Evolutionary conservation across 2,797 vertebrate genomes (phyloP), one percentile per base, ranked within the genome.

Genomic region (Acrossocheilus wenchowensis): DNA sequence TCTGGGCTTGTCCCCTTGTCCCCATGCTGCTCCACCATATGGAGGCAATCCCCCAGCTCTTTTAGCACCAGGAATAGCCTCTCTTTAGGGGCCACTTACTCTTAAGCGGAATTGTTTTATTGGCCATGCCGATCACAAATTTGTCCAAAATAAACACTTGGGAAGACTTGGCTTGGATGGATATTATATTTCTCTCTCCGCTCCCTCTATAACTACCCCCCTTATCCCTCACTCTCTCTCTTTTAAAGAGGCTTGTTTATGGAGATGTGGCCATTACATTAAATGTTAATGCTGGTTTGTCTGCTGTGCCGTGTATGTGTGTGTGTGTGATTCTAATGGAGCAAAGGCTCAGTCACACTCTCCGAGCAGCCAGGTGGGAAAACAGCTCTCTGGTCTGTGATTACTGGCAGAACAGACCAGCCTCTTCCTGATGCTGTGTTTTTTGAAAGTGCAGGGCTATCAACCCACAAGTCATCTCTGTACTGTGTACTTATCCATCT

Each of bases 111-210:
- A 95, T 97, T 97, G 97, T 97, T 98, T 98, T 97, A 97, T 97
- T 97, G 97, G 98, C 97, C 95, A 96, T 95, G 95, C 95, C 98
- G 97, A 97, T 97, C 98, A 97, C 83, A 98, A 97, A 96, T 96
- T 95, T 95, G 97, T 98, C 98, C 98, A 99, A 99, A 97, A 98
- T 98, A 99, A 99, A 99, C 98, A 99, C 97, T 96, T 96, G 96
- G 97, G 95, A 96, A 94, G 95, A 95, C 94, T 96, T 94, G 95
- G 94, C 95, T 92, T 92, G 93, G 93, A 93, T 89, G 90, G 93
- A 92, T 91, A 93, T 94, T 94, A 92, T 93, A 94, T 95, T 92
- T 92, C 91, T 92, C 88, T 92, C 92, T 92, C 92, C 43, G 92
- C 94, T 93, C 93, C 91, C 93, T 93, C 93, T 94, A 91, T 94